These are phyloP conservation scores for Cettia cetti DNA, from an alignment of 2,113 vertebrate species.

Conservation along the genomic window DNA sequence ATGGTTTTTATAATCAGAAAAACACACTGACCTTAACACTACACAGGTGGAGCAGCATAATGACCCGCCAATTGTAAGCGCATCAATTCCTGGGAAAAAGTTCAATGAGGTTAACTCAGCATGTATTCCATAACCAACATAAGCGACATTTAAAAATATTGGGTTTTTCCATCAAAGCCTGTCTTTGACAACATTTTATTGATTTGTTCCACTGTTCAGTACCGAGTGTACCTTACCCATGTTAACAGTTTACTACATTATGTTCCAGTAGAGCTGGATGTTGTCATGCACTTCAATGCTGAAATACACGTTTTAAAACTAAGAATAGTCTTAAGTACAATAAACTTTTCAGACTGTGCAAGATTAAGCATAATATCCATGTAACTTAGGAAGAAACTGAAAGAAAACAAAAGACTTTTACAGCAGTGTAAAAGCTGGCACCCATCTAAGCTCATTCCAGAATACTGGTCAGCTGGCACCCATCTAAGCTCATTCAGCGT, in stretches of 20 bases:
- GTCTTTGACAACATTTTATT: not conserved
- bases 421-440: too few species aligned
- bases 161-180: not conserved
- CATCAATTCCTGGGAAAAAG: constrained; percentile 95
- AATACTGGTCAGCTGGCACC: too few species aligned
- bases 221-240: not conserved
- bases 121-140: constrained; percentile 64
- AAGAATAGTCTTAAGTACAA: not conserved
- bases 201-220: not conserved
- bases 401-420: not conserved
- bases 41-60: constrained; percentile 99
- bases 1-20: constrained; percentile 85
- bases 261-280: not conserved
- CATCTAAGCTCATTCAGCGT: too few species aligned
- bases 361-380: not conserved
- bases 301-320: not conserved
- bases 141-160: constrained; percentile 57
- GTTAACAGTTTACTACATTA: not conserved
- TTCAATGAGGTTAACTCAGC: constrained; percentile 88
- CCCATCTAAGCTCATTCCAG: too few species aligned
- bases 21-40: constrained; percentile 99
- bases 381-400: not conserved
- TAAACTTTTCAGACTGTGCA: not conserved
- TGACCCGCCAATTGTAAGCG: constrained; percentile 92
- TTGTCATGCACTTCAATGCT: not conserved